Base-by-base conservation (phyloP, 2,888 invertebrate species). In the Arctia plantaginis region DNA sequence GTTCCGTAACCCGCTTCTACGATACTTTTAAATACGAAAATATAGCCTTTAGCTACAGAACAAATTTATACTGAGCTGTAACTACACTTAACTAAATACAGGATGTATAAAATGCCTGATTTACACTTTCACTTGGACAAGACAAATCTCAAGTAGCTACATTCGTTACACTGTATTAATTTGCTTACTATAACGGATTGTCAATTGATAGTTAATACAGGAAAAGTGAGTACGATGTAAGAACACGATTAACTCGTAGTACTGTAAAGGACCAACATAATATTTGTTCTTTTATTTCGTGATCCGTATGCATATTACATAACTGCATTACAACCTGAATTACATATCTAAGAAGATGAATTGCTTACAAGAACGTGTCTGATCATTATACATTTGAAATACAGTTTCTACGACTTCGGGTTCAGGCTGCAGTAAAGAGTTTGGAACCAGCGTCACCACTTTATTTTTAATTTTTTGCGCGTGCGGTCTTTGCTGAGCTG, bases 341-440 rank as follows among this genome's bases (percentile, higher is more conserved):
- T n/a, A 55, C 55, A n/a, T n/a, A n/a, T 59, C 27, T 13, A 59
- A 27, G 27, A 3, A 59, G 4, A 59, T 13, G 23, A 59, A 47
- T 35, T n/a, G 72, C 72, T 69, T 66, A 70, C 75, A 35, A 65
- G 47, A 51, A 10, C 30, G 15, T 59, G 18, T 15, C 6, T 39
- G 69, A 30, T 66, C 66, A 30, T 27, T 23, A 20, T 66, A 35
- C n/a, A 72, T 59, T 23, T 69, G 41, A 44, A 75, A 75, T 12
- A 27, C 75, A n/a, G 75, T 75, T 69, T 66, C 69, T 18, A 75
- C 69, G 3, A n/a, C 0, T 1, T 73, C 69, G 3, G 23, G 15
- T 20, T 39, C 44, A 7, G 35, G n/a, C 10, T n/a, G 35, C 23
- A 30, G 18, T 8, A 44, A 13, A n/a, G 68, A n/a, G n/a, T 35